Percentiles rank a stretch among this genome's conserved stretches.
Evolutionary conservation across 2,888 invertebrate genomes (phyloP).

Genomic region (Yponomeuta sedellus): DNA sequence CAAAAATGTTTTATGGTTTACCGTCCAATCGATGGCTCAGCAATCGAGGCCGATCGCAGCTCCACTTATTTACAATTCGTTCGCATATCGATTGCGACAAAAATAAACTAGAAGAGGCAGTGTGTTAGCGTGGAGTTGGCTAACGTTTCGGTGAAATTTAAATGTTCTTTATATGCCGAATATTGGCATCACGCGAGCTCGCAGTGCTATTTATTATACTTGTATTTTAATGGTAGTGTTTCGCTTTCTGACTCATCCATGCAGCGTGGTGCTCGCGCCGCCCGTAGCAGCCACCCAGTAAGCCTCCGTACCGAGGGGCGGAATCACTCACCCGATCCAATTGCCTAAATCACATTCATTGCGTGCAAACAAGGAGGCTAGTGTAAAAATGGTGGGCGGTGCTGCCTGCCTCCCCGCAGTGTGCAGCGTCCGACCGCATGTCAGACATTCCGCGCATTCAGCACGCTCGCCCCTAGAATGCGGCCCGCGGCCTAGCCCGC

Average conservation of each 20-base stretch:
- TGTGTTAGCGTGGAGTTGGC: slow-evolving; percentile 67
- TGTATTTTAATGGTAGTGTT: slow-evolving; percentile 51
- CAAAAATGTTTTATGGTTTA: slow-evolving; percentile 69
- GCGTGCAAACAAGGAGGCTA: background rate
- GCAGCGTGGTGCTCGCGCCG: slow-evolving; percentile 61
- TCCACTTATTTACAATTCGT: slow-evolving; percentile 56
- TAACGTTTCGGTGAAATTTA: slow-evolving; percentile 53
- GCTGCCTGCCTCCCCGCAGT: slow-evolving; percentile 6
- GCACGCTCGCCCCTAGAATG: slow-evolving; percentile 66
- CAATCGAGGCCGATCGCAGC: slow-evolving; percentile 54
- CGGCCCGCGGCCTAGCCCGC: slow-evolving; percentile 50
- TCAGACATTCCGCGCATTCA: slow-evolving; percentile 62
- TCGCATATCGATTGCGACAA: slow-evolving; percentile 65
- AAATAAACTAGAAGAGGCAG: slow-evolving; percentile 73
- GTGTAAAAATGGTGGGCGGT: background rate
- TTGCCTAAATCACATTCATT: background rate
- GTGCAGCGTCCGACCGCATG: slow-evolving; percentile 33
- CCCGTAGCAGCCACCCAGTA: slow-evolving; percentile 47
- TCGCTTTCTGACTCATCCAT: slow-evolving; percentile 71
- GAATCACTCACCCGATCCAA: too few species aligned
- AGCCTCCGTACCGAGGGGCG: too few species aligned
- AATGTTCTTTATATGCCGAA: slow-evolving; percentile 32
- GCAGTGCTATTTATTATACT: slow-evolving; percentile 27
- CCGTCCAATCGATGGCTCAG: slow-evolving; percentile 61
- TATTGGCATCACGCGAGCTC: slow-evolving; percentile 24